phyloP scores from a whole-genome alignment of 2,888 invertebrate genomes.

The Ashinkailepas kermadecensis region DNA sequence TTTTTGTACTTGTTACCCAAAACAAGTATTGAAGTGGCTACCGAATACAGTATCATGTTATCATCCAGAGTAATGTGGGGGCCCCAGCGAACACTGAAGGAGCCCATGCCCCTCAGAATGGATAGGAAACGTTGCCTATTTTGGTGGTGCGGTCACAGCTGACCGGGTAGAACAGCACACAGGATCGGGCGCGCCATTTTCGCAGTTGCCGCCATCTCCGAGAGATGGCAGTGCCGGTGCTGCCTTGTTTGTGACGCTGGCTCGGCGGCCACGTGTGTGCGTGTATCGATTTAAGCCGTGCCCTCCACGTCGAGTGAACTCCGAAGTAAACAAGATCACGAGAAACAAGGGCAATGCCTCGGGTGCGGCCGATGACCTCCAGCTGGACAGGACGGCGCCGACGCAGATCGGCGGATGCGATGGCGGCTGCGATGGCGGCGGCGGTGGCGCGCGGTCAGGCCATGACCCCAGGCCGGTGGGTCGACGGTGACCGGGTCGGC shows the following conservation, averaged over 20 bases:
- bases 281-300: slow-evolving; percentile 15
- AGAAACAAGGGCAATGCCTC: slow-evolving; percentile 8
- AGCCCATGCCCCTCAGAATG: too few relatives aligned
- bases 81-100: too few relatives aligned
- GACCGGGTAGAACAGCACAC: too few relatives aligned
- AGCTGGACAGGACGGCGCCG: background rate
- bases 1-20: too few relatives aligned
- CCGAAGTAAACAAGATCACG: slow-evolving; percentile 20
- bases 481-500: background rate
- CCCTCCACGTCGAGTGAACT: background rate
- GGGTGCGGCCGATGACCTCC: background rate
- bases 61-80: too few relatives aligned
- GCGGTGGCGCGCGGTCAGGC: background rate
- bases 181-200: too few relatives aligned
- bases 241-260: background rate
- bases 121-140: too few relatives aligned
- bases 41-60: too few relatives aligned
- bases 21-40: too few relatives aligned
- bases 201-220: background rate
- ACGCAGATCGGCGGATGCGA: background rate
- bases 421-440: background rate
- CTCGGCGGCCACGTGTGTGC: slow-evolving; percentile 3
- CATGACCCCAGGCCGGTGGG: background rate
- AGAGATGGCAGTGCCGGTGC: background rate
- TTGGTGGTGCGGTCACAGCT: too few relatives aligned